Evolutionary conservation across 2,888 invertebrate genomes (phyloP).

Genomic region (Drosophila melanocephala): DNA sequence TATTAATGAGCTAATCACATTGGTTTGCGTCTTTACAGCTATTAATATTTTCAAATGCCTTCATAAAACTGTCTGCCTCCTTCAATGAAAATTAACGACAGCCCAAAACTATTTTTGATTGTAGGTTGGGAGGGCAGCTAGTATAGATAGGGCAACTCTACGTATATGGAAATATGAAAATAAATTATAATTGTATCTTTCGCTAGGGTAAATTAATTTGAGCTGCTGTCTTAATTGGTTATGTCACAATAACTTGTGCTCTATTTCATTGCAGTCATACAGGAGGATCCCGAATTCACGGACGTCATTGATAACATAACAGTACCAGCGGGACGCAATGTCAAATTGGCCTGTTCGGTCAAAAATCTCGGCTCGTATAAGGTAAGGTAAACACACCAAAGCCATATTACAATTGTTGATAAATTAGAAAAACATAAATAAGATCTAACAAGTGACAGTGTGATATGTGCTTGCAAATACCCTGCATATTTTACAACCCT

Average conservation of each 20-base stretch:
- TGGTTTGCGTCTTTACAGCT: conserved; percentile 30
- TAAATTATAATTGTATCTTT: neutral
- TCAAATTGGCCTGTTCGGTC: conserved; percentile 85
- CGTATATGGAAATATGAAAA: neutral
- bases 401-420: neutral
- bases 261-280: conserved; percentile 88
- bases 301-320: conserved; percentile 96
- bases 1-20: conserved; percentile 38
- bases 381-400: conserved; percentile 73
- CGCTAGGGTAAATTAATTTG: conserved; percentile 14
- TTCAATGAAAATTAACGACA: conserved; percentile 28
- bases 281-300: conserved; percentile 95
- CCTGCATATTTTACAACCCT: neutral
- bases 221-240: conserved; percentile 35
- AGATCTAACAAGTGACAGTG: no score
- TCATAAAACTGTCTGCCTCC: conserved; percentile 42
- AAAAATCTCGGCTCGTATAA: conserved; percentile 86
- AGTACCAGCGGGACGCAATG: conserved; percentile 88
- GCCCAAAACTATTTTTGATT: neutral
- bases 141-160: conserved; percentile 4
- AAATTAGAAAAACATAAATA: conserved; percentile 17
- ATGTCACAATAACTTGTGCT: conserved; percentile 27
- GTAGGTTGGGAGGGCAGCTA: neutral
- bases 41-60: conserved; percentile 43
- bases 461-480: neutral